Evolutionary conservation across 1,140 invertebrate species (phyloP), one percentile per base, ranked within the genome.

Genomic region (Ruditapes philippinarum): DNA sequence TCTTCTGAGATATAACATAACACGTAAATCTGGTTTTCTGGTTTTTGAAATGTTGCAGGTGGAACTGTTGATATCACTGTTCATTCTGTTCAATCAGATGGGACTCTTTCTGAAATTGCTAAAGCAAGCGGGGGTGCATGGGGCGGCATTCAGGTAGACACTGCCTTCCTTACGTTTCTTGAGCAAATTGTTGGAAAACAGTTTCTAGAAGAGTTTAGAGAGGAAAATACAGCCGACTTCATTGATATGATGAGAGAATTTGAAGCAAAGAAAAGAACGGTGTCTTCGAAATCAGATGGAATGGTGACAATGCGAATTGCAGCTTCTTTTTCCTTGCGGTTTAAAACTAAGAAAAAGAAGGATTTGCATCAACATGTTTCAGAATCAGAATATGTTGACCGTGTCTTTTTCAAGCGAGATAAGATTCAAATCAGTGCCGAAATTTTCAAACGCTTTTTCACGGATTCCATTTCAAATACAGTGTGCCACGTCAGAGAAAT

Each of bases 201-300:
- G 12, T 38, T 82, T 42, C 12, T 82, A 5, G 38, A 62, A 19
- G 45, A 82, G 45, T 82, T 40, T 68, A 14, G 38, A 28, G 22
- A 82, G 11, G 40, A 38, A 22, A 14, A 65, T 49, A 82, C 38
- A 25, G 54, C 19, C 11, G 80, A 68, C 28, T 82, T 82, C 33
- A 17, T 82, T 28, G 80, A 82, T 36, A 65, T 82, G 80, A 82
- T 65, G 54, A 36, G 80, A 68, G 80, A 82, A 49, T 82, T 82
- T 65, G 80, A 82, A 45, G 60, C 54, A 7, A 82, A 82, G 80
- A 82, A 82, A 31, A 62, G 80, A 28, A 42, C 36, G 25, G 25
- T 82, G 4, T 36, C 33, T 9, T 11, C 17, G 1, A 42, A 36
- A n/a, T 60, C 33, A 68, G 38, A 42, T 3, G 80, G 38, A 9